Conservation (phyloP, 2,888 invertebrate genomes). For the Clusia tigrina region DNA sequence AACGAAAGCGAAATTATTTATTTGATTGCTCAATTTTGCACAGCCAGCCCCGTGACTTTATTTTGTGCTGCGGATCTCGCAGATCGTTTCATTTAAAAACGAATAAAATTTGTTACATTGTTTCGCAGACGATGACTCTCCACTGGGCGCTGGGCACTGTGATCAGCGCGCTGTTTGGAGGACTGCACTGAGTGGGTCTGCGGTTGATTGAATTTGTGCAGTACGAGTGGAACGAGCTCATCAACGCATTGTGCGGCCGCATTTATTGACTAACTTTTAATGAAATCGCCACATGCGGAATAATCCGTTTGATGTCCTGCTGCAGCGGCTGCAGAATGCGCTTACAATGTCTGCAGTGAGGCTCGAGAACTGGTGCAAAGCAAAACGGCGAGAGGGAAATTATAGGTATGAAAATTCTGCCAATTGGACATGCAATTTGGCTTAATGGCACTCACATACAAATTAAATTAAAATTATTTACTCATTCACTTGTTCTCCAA, state of each 20-base stretch:
- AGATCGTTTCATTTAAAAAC: conserved; percentile 51
- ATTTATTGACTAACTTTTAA: conserved; percentile 62
- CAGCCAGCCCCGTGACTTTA: not conserved
- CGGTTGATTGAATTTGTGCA: not conserved
- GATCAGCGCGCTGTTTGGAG: not conserved
- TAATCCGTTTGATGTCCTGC: conserved; percentile 38
- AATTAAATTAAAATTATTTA: too few species aligned
- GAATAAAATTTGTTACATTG: conserved; percentile 55
- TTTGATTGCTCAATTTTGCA: conserved; percentile 43
- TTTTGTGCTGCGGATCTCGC: not conserved
- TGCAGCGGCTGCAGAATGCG: conserved; percentile 10
- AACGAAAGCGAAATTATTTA: conserved; percentile 43
- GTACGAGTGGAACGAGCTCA: not conserved
- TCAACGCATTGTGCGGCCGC: conserved; percentile 18
- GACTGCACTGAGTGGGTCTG: too few species aligned
- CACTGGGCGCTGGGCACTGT: too few species aligned
- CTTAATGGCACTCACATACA: too few species aligned
- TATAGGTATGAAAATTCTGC: too few species aligned
- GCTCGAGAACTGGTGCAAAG: too few species aligned
- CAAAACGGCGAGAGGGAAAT: too few species aligned
- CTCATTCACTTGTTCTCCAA: too few species aligned
- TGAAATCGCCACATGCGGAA: conserved; percentile 50
- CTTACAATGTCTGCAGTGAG: not conserved
- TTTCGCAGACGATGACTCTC: conserved; percentile 18
- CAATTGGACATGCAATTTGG: too few species aligned